Evolutionary conservation across 2,113 vertebrate genomes (phyloP).

Genomic region (Acinonyx jubatus): DNA sequence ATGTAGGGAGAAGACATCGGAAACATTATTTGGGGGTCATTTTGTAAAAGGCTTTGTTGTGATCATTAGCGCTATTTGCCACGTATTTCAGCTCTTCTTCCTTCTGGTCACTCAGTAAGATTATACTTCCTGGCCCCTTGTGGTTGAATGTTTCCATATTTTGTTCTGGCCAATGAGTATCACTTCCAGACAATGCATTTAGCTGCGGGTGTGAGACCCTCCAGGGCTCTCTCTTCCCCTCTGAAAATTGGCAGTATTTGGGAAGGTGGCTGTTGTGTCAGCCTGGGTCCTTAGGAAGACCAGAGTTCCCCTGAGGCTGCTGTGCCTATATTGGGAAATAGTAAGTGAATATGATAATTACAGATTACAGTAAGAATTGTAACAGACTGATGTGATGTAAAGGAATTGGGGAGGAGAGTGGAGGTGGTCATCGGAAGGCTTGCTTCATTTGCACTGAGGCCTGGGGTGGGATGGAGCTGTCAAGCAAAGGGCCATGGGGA

Average conservation of each 20-base stretch:
- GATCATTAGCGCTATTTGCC: not conserved
- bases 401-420: not conserved
- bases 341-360: not conserved
- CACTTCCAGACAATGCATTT: not conserved
- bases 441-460: not conserved
- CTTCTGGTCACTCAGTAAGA: not conserved
- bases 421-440: not conserved
- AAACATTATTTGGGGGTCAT: not conserved
- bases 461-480: not conserved
- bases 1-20: not conserved
- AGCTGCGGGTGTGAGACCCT: not conserved
- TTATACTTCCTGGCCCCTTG: not conserved
- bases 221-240: not conserved
- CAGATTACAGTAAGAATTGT: not conserved
- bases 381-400: not conserved
- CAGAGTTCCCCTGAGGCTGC: not conserved
- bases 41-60: not conserved
- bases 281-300: not conserved
- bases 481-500: not conserved
- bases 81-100: not conserved
- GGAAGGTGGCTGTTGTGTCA: not conserved
- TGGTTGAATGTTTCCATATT: not conserved
- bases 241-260: not conserved
- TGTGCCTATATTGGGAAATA: not conserved
- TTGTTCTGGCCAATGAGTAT: not conserved